Evolutionary conservation across 2,888 invertebrate species (phyloP).

Genomic region (Caenorhabditis afra): DNA sequence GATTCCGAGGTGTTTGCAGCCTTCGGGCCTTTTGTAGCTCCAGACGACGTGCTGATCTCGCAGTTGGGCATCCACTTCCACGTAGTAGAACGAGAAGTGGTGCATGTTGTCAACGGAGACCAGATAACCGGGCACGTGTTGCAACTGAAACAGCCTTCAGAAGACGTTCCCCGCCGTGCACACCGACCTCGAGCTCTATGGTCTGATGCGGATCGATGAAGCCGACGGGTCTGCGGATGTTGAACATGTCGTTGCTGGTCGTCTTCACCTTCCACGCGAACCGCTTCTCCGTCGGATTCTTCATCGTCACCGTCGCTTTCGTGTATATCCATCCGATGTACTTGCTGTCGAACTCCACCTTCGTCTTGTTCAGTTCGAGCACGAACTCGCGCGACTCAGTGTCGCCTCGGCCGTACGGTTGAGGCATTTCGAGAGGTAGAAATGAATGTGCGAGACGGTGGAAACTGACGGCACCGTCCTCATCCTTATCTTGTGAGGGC

Average conservation of each 20-base stretch:
- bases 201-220: conserved; percentile 9
- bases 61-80: conserved; percentile 1
- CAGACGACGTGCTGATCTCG: neutral
- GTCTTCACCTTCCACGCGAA: conserved; percentile 19
- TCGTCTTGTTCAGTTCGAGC: neutral
- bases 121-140: conserved; percentile 7
- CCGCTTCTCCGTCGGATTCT: conserved; percentile 16
- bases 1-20: conserved; percentile 17
- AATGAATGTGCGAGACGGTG: neutral
- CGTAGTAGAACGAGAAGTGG: conserved; percentile 24
- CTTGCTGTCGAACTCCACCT: conserved; percentile 5
- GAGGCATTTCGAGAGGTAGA: neutral
- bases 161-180: neutral
- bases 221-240: conserved; percentile 7
- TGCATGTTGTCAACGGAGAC: neutral
- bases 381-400: neutral
- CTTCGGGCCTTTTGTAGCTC: conserved; percentile 12
- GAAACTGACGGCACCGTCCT: neutral
- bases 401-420: neutral
- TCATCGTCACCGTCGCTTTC: neutral
- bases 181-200: neutral
- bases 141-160: neutral
- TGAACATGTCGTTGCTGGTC: conserved; percentile 4
- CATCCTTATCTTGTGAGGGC: neutral
- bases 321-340: conserved; percentile 31